phyloP scores from a whole-genome alignment of 2,113 vertebrate species.

The Trematocara stigmaticum region DNA sequence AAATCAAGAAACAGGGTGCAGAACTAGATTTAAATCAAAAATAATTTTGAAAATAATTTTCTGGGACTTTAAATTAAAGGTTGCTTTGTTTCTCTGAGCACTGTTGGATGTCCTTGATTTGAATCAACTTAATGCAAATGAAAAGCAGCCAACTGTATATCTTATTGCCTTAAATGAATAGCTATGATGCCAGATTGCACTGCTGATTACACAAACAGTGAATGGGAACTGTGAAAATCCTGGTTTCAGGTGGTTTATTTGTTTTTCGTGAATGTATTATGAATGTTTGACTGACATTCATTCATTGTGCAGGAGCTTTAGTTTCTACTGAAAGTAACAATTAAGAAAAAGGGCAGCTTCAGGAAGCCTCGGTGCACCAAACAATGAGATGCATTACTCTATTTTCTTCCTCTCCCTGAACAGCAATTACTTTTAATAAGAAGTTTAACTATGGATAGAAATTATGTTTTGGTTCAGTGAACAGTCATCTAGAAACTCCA shows the following conservation, averaged over 20 bases:
- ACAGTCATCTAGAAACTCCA: neutral
- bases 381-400: neutral
- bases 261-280: neutral
- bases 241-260: neutral
- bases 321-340: neutral
- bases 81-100: neutral
- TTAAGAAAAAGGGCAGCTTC: neutral
- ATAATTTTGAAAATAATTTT: neutral
- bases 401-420: neutral
- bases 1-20: neutral
- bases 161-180: neutral
- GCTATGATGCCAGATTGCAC: neutral
- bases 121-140: neutral
- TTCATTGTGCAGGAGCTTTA: neutral
- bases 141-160: neutral
- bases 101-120: neutral
- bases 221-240: neutral
- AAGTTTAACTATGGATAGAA: neutral
- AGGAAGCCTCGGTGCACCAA: neutral
- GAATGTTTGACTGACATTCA: neutral
- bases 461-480: neutral
- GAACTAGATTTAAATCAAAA: neutral
- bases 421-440: neutral
- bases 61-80: neutral
- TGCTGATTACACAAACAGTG: neutral